Evolutionary conservation across 1,140 invertebrate genomes (phyloP).

Genomic region (Euwallacea fornicatus): DNA sequence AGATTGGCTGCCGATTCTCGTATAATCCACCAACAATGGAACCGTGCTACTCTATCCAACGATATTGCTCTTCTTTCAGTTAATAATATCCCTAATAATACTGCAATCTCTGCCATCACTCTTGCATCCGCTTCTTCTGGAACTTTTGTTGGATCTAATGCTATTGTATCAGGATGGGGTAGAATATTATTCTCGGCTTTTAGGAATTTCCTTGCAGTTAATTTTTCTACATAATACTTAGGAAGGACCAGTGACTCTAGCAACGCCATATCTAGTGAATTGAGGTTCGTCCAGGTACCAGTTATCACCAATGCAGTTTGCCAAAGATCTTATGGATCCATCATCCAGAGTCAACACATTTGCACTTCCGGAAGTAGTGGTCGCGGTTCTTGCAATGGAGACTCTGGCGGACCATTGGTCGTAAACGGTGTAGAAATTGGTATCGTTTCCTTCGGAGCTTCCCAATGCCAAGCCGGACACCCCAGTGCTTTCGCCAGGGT

Average conservation of each 20-base stretch:
- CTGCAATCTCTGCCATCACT: constrained; percentile 4
- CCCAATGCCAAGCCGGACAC: constrained; percentile 10
- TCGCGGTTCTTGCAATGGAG: constrained; percentile 35
- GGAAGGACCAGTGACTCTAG: constrained; percentile 28
- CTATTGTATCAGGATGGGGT: constrained; percentile 30
- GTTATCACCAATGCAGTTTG: constrained; percentile 28
- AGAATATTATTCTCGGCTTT: not conserved
- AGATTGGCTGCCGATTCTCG: not conserved
- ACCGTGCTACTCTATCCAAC: constrained; percentile 7
- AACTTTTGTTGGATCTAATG: constrained; percentile 23
- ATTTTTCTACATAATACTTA: not conserved
- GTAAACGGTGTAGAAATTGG: constrained; percentile 31
- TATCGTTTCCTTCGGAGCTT: constrained; percentile 33
- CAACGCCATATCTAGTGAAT: constrained; percentile 12
- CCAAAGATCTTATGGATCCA: constrained; percentile 8
- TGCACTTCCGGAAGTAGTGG: constrained; percentile 31
- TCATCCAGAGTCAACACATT: constrained; percentile 22
- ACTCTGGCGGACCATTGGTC: constrained; percentile 39
- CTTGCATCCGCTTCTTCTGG: constrained; percentile 23
- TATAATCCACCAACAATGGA: constrained; percentile 20
- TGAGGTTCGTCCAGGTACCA: constrained; percentile 17
- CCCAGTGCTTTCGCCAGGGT: constrained; percentile 39
- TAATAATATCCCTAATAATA: constrained; percentile 8
- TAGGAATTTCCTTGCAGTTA: not conserved
- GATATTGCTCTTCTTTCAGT: constrained; percentile 24